Percentiles rank a stretch among this genome's conserved stretches.
These are phyloP conservation scores for Scatophagus argus DNA, from an alignment of 2,113 vertebrate species.

Conservation along the genomic window DNA sequence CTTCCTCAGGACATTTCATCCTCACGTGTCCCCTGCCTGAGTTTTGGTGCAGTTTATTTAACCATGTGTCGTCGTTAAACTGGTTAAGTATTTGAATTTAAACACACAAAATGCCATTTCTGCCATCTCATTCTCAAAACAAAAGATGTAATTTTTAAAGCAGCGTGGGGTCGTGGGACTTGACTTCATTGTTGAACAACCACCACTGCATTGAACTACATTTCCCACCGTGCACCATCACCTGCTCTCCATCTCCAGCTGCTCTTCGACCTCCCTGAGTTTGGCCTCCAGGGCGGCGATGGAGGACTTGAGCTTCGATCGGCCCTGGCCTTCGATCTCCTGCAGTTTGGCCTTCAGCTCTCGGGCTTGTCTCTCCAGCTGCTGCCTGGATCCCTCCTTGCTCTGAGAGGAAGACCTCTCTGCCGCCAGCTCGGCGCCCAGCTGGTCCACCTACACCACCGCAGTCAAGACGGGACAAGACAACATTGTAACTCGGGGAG, in stretches of 20 bases:
- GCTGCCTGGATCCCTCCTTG: slow-evolving; percentile 89
- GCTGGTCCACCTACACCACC: slow-evolving; percentile 88
- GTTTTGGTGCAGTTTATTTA: background rate
- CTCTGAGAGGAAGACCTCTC: slow-evolving; percentile 88
- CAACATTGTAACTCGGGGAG: background rate
- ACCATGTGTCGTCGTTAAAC: background rate
- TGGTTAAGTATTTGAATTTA: background rate
- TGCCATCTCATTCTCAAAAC: no score
- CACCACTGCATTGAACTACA: background rate
- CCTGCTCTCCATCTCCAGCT: slow-evolving; percentile 93
- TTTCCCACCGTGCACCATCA: slow-evolving; percentile 57
- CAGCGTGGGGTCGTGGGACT: no score
- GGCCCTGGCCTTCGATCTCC: slow-evolving; percentile 89
- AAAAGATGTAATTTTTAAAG: no score
- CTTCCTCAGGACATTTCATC: background rate
- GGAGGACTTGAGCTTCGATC: slow-evolving; percentile 91
- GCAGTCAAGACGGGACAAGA: background rate
- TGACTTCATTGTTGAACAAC: no score
- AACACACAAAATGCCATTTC: no score
- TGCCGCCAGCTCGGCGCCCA: slow-evolving; percentile 88
- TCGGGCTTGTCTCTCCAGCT: slow-evolving; percentile 93
- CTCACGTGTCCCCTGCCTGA: background rate
- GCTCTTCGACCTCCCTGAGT: slow-evolving; percentile 90
- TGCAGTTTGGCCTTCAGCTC: slow-evolving; percentile 92
- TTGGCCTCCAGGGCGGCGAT: slow-evolving; percentile 89